A percentile compares a stretch with the other conserved stretches of the same genome.
Conservation (phyloP, 2,888 invertebrate genomes). For the Disparrhopalites patrizii region DNA sequence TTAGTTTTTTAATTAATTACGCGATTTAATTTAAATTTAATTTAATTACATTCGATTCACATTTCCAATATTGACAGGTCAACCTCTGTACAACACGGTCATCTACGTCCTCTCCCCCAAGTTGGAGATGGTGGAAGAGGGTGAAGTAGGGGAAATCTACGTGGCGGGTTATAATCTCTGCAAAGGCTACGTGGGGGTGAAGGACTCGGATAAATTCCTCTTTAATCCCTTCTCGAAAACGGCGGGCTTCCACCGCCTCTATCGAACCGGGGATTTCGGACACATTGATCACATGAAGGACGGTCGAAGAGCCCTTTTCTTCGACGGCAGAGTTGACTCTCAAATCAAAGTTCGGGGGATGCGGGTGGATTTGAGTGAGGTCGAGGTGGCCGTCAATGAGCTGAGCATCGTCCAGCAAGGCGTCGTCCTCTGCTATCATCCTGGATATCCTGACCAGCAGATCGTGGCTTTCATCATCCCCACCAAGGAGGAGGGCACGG, state of each 20-base stretch:
- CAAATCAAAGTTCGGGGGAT: constrained; percentile 84
- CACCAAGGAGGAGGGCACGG: constrained; percentile 3
- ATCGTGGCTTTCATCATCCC: constrained; percentile 42
- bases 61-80: constrained; percentile 55
- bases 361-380: constrained; percentile 77
- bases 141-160: constrained; percentile 50
- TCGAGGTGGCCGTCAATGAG: constrained; percentile 64
- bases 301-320: constrained; percentile 30
- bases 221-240: constrained; percentile 34
- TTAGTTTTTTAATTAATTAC: neutral
- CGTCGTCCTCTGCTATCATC: constrained; percentile 72
- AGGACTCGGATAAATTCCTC: constrained; percentile 46
- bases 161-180: constrained; percentile 46
- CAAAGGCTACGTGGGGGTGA: constrained; percentile 44
- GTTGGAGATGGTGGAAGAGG: constrained; percentile 65
- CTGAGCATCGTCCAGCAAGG: constrained; percentile 62
- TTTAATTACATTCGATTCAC: neutral
- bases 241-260: constrained; percentile 32
- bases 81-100: constrained; percentile 72
- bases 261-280: constrained; percentile 44
- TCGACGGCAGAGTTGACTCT: constrained; percentile 33
- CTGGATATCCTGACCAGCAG: constrained; percentile 60
- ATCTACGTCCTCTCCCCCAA: constrained; percentile 70
- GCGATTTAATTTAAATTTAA: neutral
- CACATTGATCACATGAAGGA: constrained; percentile 31